Base-by-base conservation (phyloP, 2,888 invertebrate genomes). In the Acanthococcus lagerstroemiae region DNA sequence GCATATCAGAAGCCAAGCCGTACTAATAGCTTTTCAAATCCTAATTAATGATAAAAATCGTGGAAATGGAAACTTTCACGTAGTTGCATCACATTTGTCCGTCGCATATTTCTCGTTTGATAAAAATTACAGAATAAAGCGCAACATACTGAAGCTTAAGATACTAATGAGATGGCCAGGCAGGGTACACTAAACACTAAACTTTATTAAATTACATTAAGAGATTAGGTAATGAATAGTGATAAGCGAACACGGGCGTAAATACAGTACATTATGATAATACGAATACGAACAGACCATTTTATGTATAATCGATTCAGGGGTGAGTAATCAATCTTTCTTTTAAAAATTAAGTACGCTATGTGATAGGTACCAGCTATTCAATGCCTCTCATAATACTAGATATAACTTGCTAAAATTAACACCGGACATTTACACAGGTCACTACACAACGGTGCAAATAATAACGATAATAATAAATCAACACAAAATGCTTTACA, bases 101-200 rank as follows among this genome's bases (percentile, higher is more conserved):
- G n/a, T 37, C n/a, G 12, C 37, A n/a, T 37, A 3, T 37, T n/a
- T 37, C n/a, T 15, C 37, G 37, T 37, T 30, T 30, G 12, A 9
- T 37, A n/a, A 37, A 37, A 15, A 37, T 37, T 37, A 37, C 2
- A 37, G 12, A 37, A 57, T 46, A 65, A 68, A 68, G 67, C 68
- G 65, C 65, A 55, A 65, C 60, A 69, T 68, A 71, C 71, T 71
- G 72, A 72, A 72, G 72, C 72, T 72, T 72, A 72, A 72, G 72
- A 71, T 70, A 71, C 72, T 72, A 71, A 70, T 72, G 72, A 72
- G 72, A 72, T 72, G 72, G 72, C 72, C 71, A 72, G 71, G 72
- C 70, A 71, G 70, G 63, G 63, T 50, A 52, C 48, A 63, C 63
- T 63, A 63, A 63, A 63, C 63, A 63, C 63, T 63, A 63, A 50